Conservation (phyloP, 2,888 invertebrate genomes). For the Nomada ferruginata region DNA sequence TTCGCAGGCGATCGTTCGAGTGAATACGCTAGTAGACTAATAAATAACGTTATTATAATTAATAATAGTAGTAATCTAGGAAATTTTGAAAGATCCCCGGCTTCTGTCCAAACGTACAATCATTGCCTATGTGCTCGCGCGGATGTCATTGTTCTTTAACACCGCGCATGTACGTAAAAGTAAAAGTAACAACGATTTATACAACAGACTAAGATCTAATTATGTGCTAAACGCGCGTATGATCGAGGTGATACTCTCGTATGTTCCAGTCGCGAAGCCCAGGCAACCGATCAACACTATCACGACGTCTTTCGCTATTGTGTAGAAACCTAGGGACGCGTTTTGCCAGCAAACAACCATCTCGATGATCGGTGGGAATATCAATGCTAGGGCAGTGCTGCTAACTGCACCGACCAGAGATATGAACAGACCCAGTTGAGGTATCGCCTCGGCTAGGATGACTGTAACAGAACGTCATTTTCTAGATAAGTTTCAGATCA, state of each 20-base stretch:
- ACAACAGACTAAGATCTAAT: slow-evolving; percentile 32
- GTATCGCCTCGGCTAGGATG: slow-evolving; percentile 93
- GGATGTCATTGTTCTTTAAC: slow-evolving; percentile 67
- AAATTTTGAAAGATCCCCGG: slow-evolving; percentile 16
- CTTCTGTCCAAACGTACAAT: slow-evolving; percentile 23
- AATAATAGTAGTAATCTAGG: slow-evolving; percentile 13
- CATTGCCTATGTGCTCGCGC: slow-evolving; percentile 40
- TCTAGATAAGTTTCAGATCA: no score
- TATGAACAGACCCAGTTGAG: slow-evolving; percentile 94
- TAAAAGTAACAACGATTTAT: slow-evolving; percentile 55
- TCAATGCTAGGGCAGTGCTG: slow-evolving; percentile 93
- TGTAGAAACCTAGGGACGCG: slow-evolving; percentile 84
- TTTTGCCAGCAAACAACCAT: slow-evolving; percentile 89
- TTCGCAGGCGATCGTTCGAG: not conserved
- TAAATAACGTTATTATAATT: slow-evolving; percentile 6
- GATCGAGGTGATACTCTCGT: slow-evolving; percentile 89
- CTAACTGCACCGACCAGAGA: slow-evolving; percentile 96
- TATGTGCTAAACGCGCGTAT: slow-evolving; percentile 84
- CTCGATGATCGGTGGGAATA: slow-evolving; percentile 95
- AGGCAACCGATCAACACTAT: slow-evolving; percentile 89
- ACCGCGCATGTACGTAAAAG: slow-evolving; percentile 37
- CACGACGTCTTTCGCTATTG: slow-evolving; percentile 86
- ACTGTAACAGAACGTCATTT: slow-evolving; percentile 86
- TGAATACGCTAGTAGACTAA: not conserved
- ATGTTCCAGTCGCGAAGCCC: slow-evolving; percentile 91